Evolutionary conservation across 2,113 vertebrate species (phyloP).

Genomic region (Atlantisia rogersi): DNA sequence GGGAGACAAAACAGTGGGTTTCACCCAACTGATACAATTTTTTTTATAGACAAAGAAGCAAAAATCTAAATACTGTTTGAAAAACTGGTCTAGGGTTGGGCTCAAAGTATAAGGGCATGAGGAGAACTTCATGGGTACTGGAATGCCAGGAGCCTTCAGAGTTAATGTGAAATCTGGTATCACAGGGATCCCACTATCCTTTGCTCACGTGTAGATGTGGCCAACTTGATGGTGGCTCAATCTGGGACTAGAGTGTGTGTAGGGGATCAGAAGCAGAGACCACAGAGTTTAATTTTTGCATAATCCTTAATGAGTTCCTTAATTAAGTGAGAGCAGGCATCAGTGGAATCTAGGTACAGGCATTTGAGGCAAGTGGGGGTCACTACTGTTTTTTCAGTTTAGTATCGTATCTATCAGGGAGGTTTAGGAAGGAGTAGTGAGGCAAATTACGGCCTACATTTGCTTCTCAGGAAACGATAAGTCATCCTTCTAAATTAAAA

Average conservation of each 20-base stretch:
- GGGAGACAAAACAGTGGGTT: neutral
- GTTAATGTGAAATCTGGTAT: neutral
- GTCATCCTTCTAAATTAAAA: neutral
- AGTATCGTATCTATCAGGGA: neutral
- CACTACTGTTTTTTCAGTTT: neutral
- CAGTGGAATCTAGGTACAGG: neutral
- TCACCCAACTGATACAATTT: neutral
- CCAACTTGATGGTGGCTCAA: neutral
- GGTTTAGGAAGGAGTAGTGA: neutral
- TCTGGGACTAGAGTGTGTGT: neutral
- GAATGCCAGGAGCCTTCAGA: neutral
- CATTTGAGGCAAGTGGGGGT: neutral
- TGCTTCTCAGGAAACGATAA: constrained; percentile 22
- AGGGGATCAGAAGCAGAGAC: neutral
- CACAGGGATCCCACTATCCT: neutral
- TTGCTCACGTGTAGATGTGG: neutral
- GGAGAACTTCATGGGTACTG: neutral
- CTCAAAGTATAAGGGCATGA: neutral
- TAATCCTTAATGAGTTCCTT: neutral
- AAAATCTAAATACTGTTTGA: neutral
- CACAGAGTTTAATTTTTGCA: neutral
- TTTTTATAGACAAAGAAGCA: neutral
- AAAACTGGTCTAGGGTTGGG: neutral
- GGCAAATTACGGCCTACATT: neutral
- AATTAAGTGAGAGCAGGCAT: neutral